These are phyloP conservation scores for Hylaeus anthracinus DNA, from an alignment of 1,140 invertebrate species.

Conservation along the genomic window DNA sequence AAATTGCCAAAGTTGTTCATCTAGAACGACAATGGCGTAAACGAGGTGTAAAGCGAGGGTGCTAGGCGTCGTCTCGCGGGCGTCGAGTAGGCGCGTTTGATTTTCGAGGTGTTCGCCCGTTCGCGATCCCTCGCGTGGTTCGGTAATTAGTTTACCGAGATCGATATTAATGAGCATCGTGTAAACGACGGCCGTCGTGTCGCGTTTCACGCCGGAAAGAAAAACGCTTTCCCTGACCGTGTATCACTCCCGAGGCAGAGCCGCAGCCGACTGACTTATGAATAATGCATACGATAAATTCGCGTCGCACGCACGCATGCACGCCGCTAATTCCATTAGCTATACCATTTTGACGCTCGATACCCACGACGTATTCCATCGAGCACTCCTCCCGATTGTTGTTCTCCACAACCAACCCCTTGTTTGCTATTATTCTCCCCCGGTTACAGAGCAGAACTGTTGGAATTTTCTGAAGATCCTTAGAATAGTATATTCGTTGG, in stretches of 20 bases:
- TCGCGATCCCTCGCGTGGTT: not conserved
- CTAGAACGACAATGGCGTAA: conserved; percentile 67
- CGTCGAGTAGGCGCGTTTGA: not conserved
- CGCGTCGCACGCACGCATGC: conserved; percentile 62
- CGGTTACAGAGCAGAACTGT: no score
- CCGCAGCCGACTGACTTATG: conserved; percentile 52
- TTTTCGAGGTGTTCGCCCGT: not conserved
- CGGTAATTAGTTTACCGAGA: conserved; percentile 35
- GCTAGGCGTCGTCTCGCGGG: conserved; percentile 6
- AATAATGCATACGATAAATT: conserved; percentile 65
- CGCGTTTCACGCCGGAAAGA: conserved; percentile 16
- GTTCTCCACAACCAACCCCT: no score
- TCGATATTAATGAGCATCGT: conserved; percentile 30
- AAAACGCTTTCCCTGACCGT: conserved; percentile 11
- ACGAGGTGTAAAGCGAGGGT: conserved; percentile 65
- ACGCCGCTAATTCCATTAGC: conserved; percentile 62
- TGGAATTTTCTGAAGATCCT: no score
- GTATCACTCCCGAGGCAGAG: conserved; percentile 19
- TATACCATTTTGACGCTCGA: conserved; percentile 53
- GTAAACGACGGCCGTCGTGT: not conserved
- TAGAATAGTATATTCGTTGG: no score
- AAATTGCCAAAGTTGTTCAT: conserved; percentile 70
- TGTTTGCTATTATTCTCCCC: no score
- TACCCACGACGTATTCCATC: conserved; percentile 49
- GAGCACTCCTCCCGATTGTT: conserved; percentile 30